Evolutionary conservation across 2,113 vertebrate genomes (phyloP).

Genomic region (Lasiurus cinereus): DNA sequence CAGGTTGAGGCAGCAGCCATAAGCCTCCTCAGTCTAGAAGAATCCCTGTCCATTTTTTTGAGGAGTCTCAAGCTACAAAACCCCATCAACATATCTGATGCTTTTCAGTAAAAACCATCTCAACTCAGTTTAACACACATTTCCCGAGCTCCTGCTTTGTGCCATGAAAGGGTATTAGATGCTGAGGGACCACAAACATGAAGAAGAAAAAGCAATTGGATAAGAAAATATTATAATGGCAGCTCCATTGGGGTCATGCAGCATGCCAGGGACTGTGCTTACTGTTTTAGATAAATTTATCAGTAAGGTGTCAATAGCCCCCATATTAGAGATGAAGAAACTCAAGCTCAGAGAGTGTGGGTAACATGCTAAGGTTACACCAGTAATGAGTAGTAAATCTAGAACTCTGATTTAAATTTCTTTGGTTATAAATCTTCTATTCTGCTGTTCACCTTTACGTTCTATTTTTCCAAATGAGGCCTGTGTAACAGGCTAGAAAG

Average conservation of each 20-base stretch:
- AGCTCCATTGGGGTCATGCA: not conserved
- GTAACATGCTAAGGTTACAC: not conserved
- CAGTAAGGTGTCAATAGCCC: not conserved
- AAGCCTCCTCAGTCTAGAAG: not conserved
- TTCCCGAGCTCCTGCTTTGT: not conserved
- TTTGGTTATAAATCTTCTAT: not conserved
- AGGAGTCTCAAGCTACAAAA: not conserved
- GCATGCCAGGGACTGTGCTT: not conserved
- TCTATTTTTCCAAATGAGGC: not conserved
- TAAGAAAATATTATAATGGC: not conserved
- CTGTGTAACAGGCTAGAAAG: not conserved
- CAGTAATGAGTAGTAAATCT: not conserved
- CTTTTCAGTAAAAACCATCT: constrained; percentile 46
- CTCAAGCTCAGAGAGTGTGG: not conserved
- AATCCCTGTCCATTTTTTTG: not conserved
- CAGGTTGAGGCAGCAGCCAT: constrained; percentile 4
- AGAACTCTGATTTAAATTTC: not conserved
- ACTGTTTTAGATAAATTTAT: not conserved
- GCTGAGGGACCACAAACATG: not conserved
- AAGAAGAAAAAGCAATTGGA: not conserved
- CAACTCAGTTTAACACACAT: not conserved
- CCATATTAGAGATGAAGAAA: constrained; percentile 9
- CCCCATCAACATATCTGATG: not conserved
- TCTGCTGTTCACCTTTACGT: not conserved
- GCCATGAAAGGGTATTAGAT: not conserved